Conservation (phyloP, 2,113 vertebrate species). For the Macrotis lagotis region DNA sequence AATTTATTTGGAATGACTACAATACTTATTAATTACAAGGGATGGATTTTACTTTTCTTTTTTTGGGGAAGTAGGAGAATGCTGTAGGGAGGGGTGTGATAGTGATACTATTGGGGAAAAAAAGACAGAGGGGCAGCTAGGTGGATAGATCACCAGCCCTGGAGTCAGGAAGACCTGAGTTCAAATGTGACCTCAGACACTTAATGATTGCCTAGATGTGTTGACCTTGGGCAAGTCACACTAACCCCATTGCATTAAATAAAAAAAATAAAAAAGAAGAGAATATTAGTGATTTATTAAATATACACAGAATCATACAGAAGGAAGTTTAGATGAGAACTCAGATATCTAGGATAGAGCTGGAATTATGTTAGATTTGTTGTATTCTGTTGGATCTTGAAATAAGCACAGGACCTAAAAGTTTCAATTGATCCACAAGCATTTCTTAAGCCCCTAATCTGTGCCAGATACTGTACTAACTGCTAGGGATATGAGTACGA, state of each 20-base stretch:
- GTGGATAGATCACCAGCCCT: no score
- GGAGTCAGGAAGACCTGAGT: no score
- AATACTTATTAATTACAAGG: not conserved
- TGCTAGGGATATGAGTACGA: not conserved
- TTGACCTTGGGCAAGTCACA: no score
- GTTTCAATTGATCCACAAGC: not conserved
- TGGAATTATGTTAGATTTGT: not conserved
- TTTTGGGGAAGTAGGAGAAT: not conserved
- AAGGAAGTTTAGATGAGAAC: not conserved
- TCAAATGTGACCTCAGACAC: no score
- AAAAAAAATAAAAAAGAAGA: no score
- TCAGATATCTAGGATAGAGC: not conserved
- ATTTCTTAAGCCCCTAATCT: not conserved
- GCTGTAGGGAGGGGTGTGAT: not conserved
- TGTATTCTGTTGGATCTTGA: not conserved
- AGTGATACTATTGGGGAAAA: not conserved
- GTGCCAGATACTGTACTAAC: not conserved
- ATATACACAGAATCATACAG: not conserved
- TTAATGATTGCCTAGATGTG: no score
- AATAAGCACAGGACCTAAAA: not conserved
- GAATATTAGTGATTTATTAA: not conserved
- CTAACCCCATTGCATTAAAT: no score
- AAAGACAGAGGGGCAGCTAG: no score
- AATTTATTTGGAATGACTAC: not conserved
- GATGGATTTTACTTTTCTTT: not conserved